Evolutionary conservation across 2,797 vertebrate species (phyloP), one percentile per base, ranked within the genome.

Genomic region (Vespertilio murinus): DNA sequence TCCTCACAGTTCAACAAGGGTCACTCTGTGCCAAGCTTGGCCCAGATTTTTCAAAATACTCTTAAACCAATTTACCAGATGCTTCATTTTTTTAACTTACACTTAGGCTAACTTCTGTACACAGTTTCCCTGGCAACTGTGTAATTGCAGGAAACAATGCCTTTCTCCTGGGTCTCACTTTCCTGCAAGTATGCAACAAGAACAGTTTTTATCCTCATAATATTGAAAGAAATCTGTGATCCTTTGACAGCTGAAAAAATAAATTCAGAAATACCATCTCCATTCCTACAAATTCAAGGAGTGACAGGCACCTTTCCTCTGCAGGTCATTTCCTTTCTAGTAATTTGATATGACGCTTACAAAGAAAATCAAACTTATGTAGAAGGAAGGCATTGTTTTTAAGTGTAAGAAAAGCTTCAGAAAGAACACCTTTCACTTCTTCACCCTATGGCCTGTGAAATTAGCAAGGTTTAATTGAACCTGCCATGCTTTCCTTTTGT

Each of bases 111-210:
- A 98, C 97, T 98, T 98, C 96, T 97, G 96, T 97, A 97, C 96
- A 96, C 56, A 87, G 97, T 98, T 98, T 97, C 98, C 98, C 89
- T 97, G 97, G 98, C 96, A 98, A 98, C 98, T 94, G 79, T 97
- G 94, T 98, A 98, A 98, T 98, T 98, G 96, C 94, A 98, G 97
- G 96, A 98, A 98, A 98, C 97, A 98, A 96, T 98, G 82, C 94
- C 96, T 98, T 98, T 98, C 97, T 98, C 97, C 93, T 81, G 91
- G 96, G 95, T 97, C 97, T 96, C 94, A 92, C 97, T 97, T 97
- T 97, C 93, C 88, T 80, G 96, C 91, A 98, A 97, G 92, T 97
- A 95, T 91, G 94, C 97, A 98, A 97, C 95, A 96, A 96, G 98
- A 97, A 97, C 95, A 97, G 74, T 80, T 97, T 96, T 96, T 97